These are phyloP conservation scores for Mionectes olivaceus DNA, from an alignment of 2,797 vertebrate genomes.

Conservation along the genomic window DNA sequence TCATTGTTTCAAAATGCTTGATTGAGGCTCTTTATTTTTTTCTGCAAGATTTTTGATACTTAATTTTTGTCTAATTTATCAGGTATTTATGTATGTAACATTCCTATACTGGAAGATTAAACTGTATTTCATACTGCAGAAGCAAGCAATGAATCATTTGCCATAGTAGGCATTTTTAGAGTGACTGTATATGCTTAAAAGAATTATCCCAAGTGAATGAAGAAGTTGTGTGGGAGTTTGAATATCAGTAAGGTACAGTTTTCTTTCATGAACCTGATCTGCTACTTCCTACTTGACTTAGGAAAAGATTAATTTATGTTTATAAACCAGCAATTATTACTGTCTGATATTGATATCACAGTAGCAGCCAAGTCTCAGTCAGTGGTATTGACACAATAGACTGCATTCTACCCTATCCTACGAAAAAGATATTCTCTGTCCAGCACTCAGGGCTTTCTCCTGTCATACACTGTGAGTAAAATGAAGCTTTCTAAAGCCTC, in stretches of 20 bases:
- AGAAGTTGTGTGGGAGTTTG: not conserved
- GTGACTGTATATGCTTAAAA: not conserved
- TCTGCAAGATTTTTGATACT: not conserved
- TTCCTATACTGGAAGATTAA: not conserved
- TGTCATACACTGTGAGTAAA: not conserved
- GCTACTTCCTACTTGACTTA: not conserved
- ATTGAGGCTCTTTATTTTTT: not conserved
- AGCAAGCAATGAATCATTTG: not conserved
- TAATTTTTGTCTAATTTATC: constrained; percentile 29
- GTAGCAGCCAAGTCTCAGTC: not conserved
- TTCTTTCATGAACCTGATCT: not conserved
- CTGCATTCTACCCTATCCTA: not conserved
- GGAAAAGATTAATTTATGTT: not conserved
- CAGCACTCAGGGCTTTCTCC: not conserved
- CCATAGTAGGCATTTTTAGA: not conserved
- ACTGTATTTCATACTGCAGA: not conserved
- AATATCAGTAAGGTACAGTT: not conserved
- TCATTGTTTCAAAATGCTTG: not conserved
- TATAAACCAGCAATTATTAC: not conserved
- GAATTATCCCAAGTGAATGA: not conserved
- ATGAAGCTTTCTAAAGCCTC: constrained; percentile 38
- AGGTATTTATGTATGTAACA: not conserved
- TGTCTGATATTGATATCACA: not conserved
- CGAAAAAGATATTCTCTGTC: not conserved
- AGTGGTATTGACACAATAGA: not conserved